A percentile compares a stretch with the other conserved stretches of the same genome.
Conservation (phyloP, 2,113 vertebrate genomes). For the Stegostoma tigrinum region DNA sequence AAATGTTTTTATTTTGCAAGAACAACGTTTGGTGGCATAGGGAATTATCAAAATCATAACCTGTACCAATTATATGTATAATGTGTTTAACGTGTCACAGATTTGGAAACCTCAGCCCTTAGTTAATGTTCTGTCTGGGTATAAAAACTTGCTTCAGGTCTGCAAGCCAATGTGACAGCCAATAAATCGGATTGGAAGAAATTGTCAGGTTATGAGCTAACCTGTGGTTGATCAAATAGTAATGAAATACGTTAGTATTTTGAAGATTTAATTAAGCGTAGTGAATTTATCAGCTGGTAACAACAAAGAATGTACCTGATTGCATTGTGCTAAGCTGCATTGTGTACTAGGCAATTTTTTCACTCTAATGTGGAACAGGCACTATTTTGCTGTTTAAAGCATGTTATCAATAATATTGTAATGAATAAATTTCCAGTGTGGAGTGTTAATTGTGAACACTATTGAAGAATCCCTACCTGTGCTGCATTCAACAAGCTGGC, state of each 20-base stretch:
- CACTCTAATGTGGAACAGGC: neutral
- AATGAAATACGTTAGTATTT: neutral
- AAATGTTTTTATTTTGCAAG: neutral
- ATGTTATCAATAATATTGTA: neutral
- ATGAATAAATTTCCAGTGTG: neutral
- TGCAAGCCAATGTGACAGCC: neutral
- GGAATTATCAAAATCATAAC: neutral
- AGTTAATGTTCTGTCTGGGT: neutral
- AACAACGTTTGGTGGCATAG: neutral
- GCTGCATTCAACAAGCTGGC: neutral
- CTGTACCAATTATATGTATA: neutral
- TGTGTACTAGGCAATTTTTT: neutral
- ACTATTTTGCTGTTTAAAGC: neutral
- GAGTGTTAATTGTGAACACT: neutral
- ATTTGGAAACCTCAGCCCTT: neutral
- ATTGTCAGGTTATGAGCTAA: neutral
- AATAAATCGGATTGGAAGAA: neutral
- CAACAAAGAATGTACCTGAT: neutral
- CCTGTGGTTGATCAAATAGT: neutral
- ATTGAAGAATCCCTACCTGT: neutral
- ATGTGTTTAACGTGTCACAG: neutral
- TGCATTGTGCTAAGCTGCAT: neutral
- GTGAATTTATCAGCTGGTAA: neutral
- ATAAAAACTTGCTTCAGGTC: neutral
- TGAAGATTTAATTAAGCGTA: neutral